phyloP scores from a whole-genome alignment of 2,888 invertebrate genomes.

The Odontothrips loti region DNA sequence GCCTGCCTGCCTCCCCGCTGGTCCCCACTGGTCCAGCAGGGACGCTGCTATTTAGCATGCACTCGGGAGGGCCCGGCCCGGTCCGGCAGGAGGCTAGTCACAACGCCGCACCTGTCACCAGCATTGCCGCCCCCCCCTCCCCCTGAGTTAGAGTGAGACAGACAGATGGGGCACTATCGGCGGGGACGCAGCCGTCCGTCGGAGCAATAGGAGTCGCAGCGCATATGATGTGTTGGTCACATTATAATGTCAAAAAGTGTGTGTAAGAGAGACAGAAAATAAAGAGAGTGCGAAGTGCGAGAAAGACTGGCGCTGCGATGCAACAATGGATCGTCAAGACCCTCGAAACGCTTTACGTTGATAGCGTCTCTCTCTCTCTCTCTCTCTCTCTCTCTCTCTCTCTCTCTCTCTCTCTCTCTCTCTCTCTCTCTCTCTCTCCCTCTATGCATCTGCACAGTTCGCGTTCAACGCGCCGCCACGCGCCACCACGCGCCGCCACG shows the following conservation, averaged over 20 bases:
- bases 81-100: no score
- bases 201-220: no score
- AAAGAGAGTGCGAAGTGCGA: background rate
- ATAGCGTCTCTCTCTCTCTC: background rate
- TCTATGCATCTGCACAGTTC: background rate
- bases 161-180: background rate
- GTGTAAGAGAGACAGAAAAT: background rate
- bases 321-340: slow-evolving; percentile 8
- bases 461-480: background rate
- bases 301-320: background rate
- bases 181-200: no score
- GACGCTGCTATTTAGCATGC: no score
- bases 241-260: background rate
- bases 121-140: no score
- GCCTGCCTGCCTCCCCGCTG: no score
- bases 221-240: no score
- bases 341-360: slow-evolving; percentile 19
- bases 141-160: background rate
- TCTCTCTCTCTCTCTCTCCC: background rate
- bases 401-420: background rate
- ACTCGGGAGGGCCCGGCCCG: no score
- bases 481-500: background rate
- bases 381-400: background rate
- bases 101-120: no score
- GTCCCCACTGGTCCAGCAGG: no score